Conservation (phyloP, 1,140 invertebrate species). For the Oryctes rhinoceros region DNA sequence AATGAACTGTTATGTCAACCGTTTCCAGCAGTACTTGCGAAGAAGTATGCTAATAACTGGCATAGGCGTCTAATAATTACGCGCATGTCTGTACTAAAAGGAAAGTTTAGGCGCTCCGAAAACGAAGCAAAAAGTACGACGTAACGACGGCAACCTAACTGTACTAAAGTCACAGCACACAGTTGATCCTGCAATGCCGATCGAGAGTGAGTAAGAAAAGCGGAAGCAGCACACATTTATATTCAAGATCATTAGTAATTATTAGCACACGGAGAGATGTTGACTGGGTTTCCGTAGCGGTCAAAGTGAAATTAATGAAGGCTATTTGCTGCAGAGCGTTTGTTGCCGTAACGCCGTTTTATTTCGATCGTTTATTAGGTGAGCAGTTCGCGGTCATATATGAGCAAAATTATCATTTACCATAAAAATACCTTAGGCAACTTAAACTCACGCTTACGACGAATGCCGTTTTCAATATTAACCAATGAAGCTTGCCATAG, state of each 20-base stretch:
- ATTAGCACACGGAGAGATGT: background rate
- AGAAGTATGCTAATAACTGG: background rate
- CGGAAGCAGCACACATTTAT: constrained; percentile 24
- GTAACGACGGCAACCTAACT: background rate
- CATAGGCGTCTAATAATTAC: constrained; percentile 13
- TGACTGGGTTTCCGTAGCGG: background rate
- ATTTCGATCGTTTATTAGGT: constrained; percentile 16
- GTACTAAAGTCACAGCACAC: background rate
- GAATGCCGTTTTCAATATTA: too few relatives aligned
- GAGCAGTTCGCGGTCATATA: background rate
- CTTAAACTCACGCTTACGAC: background rate
- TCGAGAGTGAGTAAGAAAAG: constrained; percentile 19
- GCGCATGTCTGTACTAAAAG: background rate
- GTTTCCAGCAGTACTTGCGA: too few relatives aligned
- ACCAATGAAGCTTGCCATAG: too few relatives aligned
- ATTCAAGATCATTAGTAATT: constrained; percentile 35
- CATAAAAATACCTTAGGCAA: background rate
- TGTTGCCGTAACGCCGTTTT: background rate
- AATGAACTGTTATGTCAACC: too few relatives aligned
- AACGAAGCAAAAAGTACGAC: background rate
- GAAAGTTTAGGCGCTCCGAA: constrained; percentile 15
- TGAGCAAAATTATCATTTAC: background rate
- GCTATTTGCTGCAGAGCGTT: background rate
- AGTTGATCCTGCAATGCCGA: background rate
- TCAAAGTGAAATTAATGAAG: constrained; percentile 23